Evolutionary conservation across 2,797 vertebrate species (phyloP), one percentile per base, ranked within the genome.

Genomic region (Bradypus variegatus): DNA sequence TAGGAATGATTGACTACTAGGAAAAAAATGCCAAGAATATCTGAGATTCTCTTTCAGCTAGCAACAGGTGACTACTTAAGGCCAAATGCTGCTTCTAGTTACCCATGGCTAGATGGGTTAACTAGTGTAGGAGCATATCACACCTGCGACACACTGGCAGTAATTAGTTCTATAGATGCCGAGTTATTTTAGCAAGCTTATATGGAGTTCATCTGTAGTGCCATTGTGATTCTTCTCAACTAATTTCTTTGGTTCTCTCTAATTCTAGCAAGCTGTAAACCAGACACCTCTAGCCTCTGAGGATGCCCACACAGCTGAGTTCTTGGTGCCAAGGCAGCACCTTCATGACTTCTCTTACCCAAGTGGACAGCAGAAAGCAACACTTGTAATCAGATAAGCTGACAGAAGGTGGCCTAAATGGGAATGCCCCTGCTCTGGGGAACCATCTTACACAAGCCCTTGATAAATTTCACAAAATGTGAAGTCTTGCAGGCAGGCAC

Each of bases 231-330:
- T 53, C 80, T 85, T 36, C 79, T 27, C 8, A 31, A 15, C 41
- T 60, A 21, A n/a, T 69, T 70, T 89, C 80, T 77, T 36, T 8
- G 53, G 55, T 86, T 88, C 70, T 72, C 86, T 75, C 87, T 53
- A 27, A 2, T 15, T 67, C 62, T 13, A 25, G 45, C 1, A 2
- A n/a, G 67, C 78, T 64, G 23, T 31, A 75, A 50, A 72, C 27
- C 31, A 55, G 27, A 15, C 27, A 0, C 25, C 55, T 58, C 91
- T 76, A 15, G 16, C 29, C 81, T 48, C 2, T 0, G 1, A 18
- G 58, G 21, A 19, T 9, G 15, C 45, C 64, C 41, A 23, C 21
- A 41, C 23, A 8, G 36, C 77, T 60, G 53, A 19, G 60, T 27
- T 16, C 82, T 6, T 0, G 27, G 48, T 67, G 62, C 69, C 82